Base-by-base conservation (phyloP, 2,888 invertebrate genomes). In the Ophion ellenae region DNA sequence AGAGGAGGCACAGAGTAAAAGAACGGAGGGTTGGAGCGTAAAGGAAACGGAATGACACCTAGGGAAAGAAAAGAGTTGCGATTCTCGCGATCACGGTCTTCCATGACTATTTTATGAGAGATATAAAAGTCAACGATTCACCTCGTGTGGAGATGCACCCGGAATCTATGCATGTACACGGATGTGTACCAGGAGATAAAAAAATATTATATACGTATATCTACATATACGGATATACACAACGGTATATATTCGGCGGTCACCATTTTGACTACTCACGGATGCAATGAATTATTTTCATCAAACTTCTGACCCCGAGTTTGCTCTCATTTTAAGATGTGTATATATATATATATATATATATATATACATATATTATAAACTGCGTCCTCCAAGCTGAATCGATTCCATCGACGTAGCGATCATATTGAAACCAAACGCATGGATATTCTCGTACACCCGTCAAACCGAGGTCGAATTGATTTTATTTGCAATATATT, bases 61-160 rank as follows among this genome's bases (percentile, higher is more conserved):
- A 20, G 24, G 45, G 59, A 77, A 76, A 84, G 40, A 79, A 84
- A 79, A 84, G 63, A 64, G 57, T 84, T 66, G 63, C 14, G 63
- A 28, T 45, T 69, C 64, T 57, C 77, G 61, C 63, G 69, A 59
- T 63, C 69, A n/a, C 53, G 74, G 17, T 67, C 24, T 53, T 28
- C 73, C 53, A 36, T 79, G 74, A 86, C 80, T 85, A 82, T 86
- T 86, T 86, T 85, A 86, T 69, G 84, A 86, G 84, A n/a, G 69
- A 76, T 74, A 77, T 85, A 80, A 86, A 86, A 85, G 80, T 83
- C 69, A 74, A 82, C 79, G 77, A 83, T 81, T 69, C 74, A 80
- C 70, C 80, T 83, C 80, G 78, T 69, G 73, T 40, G 76, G 47
- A 69, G 61, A 79, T 74, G 66, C 57, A 70, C 75, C n/a, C 47